Conservation (phyloP, 2,797 vertebrate genomes). For the Xiphorhynchus erythropygius region DNA sequence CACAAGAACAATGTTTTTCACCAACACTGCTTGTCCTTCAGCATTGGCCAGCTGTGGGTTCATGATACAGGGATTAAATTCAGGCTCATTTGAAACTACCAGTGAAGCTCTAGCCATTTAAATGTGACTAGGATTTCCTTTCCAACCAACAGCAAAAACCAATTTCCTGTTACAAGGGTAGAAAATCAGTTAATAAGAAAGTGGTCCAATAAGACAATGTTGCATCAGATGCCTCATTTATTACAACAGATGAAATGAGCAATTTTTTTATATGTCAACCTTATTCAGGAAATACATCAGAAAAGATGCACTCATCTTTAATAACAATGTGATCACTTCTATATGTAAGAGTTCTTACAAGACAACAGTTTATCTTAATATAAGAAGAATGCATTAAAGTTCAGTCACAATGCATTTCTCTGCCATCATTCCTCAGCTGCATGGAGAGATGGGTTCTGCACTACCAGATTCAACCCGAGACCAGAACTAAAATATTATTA, state of each 20-base stretch:
- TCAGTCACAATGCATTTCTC: background rate
- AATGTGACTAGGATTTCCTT: background rate
- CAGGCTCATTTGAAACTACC: background rate
- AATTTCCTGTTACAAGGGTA: background rate
- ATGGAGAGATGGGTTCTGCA: background rate
- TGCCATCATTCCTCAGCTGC: background rate
- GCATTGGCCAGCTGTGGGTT: background rate
- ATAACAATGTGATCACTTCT: background rate
- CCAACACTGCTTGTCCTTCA: background rate
- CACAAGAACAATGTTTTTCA: background rate
- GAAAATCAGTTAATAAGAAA: background rate
- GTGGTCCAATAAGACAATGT: background rate
- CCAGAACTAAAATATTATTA: background rate
- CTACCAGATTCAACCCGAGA: background rate
- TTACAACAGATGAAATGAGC: background rate
- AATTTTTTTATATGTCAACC: background rate
- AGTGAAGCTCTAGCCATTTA: background rate
- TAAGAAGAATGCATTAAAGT: background rate
- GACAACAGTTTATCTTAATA: background rate
- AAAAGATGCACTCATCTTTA: background rate
- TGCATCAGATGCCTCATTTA: background rate
- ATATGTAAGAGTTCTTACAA: background rate
- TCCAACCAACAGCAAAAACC: background rate
- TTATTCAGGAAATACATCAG: background rate
- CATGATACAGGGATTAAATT: background rate